Evolutionary conservation across 2,888 invertebrate species (phyloP).

Genomic region (Agrilus mali): DNA sequence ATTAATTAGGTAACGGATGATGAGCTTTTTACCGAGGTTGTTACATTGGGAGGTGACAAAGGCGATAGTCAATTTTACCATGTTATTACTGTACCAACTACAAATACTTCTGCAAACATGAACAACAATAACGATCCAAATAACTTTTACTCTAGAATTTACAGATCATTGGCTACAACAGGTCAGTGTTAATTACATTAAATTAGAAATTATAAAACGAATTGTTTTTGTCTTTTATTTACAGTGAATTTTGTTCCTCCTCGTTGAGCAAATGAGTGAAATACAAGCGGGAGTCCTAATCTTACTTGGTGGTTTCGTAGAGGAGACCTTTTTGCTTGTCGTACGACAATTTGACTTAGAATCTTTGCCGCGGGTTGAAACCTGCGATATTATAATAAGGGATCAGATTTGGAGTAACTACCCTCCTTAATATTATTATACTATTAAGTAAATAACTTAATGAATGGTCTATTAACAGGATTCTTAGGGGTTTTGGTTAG

Average conservation of each 20-base stretch:
- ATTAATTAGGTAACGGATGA: conserved; percentile 10
- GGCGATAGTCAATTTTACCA: conserved; percentile 16
- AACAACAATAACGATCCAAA: conserved; percentile 4
- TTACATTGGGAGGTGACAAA: conserved; percentile 8
- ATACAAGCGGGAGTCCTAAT: conserved; percentile 10
- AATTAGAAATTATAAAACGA: conserved; percentile 1
- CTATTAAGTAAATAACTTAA: no score
- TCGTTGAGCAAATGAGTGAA: conserved; percentile 21
- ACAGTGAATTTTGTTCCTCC: conserved; percentile 26
- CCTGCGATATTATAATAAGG: conserved; percentile 13
- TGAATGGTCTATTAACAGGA: no score
- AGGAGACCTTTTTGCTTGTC: conserved; percentile 14
- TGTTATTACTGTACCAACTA: conserved; percentile 13
- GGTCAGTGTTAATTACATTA: neutral
- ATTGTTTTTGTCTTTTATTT: conserved; percentile 7
- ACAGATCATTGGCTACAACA: conserved; percentile 27
- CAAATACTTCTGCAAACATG: conserved; percentile 3
- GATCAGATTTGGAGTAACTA: no score
- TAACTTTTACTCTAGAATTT: conserved; percentile 25
- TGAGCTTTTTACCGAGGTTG: conserved; percentile 11
- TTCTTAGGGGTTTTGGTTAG: no score
- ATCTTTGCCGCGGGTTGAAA: conserved; percentile 25
- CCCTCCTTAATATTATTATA: no score
- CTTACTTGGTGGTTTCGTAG: conserved; percentile 16
- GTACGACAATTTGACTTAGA: conserved; percentile 19